Base-by-base conservation (phyloP, 2,888 invertebrate species). In the Chorisops tibialis region DNA sequence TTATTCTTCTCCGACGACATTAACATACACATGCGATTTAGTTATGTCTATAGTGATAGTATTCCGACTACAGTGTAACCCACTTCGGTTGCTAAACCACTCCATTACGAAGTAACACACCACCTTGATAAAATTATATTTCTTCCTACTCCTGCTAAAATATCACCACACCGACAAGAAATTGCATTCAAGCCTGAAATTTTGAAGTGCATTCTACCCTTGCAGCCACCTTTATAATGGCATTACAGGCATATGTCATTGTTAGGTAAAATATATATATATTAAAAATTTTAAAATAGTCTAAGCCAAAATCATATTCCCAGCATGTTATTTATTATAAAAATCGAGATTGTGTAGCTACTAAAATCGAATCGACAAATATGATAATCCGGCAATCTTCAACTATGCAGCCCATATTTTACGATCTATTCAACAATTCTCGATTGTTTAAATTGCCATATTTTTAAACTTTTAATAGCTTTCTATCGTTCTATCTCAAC, bases 21-120 rank as follows among this genome's bases (percentile, higher is more conserved):
- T 30, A 30, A 9, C 30, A 30, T 30, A 30, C 30, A 30, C 5
- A 30, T 30, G 30, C 7, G 9, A 30, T 9, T 7, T 30, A 30
- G 30, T 30, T 30, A 9, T 30, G 30, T 9, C 30, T 30, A 30
- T n/a, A n/a, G n/a, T n/a, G n/a, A n/a, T n/a, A n/a, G n/a, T n/a
- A n/a, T n/a, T n/a, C n/a, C n/a, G n/a, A n/a, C n/a, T n/a, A n/a
- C n/a, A n/a, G n/a, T n/a, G n/a, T n/a, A n/a, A n/a, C 39, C 43
- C 43, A 45, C 43, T 11, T 19, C 18, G 21, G 21, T 30, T 9
- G 30, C 30, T 30, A 21, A 54, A 56, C 39, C 56, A 56, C 56
- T 56, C 30, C 30, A 45, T 56, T 56, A 56, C 56, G 52, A 56
- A 56, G 56, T 56, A 56, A 56, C 56, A 56, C 45, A 30, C 43